Percentiles rank a stretch among this genome's conserved stretches.
Evolutionary conservation across 2,888 invertebrate genomes (phyloP).

Genomic region (Liopterus haemorrhoidalis): DNA sequence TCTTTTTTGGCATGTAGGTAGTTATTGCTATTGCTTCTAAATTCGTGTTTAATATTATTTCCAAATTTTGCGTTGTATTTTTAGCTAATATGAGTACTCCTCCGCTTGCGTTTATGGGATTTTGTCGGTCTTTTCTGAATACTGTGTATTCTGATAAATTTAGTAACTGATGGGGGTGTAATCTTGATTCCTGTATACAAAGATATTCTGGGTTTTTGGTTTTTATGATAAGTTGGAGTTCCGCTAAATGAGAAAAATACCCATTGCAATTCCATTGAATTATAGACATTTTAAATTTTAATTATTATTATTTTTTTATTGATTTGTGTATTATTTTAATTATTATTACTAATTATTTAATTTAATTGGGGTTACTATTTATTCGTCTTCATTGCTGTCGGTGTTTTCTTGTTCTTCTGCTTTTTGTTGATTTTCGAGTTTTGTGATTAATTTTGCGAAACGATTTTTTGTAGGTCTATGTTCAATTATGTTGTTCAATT

Average conservation of each 20-base stretch:
- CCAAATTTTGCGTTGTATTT: too few relatives aligned
- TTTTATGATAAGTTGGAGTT: not conserved
- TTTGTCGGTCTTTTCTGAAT: slow-evolving; percentile 6
- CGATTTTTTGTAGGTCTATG: slow-evolving; percentile 5
- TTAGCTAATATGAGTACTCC: too few relatives aligned
- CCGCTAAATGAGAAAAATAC: not conserved
- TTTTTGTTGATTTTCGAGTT: slow-evolving; percentile 1
- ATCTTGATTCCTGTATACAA: slow-evolving; percentile 5
- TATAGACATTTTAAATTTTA: not conserved
- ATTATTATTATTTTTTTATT: too few relatives aligned
- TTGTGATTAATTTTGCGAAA: not conserved
- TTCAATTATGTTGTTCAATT: not conserved
- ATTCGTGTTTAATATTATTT: too few relatives aligned
- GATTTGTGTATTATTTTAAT: too few relatives aligned
- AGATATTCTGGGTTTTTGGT: not conserved
- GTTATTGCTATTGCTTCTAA: too few relatives aligned
- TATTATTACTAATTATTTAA: too few relatives aligned
- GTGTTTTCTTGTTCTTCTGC: not conserved
- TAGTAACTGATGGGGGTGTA: not conserved
- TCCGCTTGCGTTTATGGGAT: slow-evolving; percentile 3
- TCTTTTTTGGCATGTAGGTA: too few relatives aligned
- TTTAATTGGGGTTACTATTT: not conserved
- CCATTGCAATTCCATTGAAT: slow-evolving; percentile 8
- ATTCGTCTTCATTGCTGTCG: slow-evolving; percentile 3
- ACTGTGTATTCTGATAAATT: slow-evolving; percentile 1